These are phyloP conservation scores for Hedya salicella DNA, from an alignment of 2,888 invertebrate genomes.

Conservation along the genomic window DNA sequence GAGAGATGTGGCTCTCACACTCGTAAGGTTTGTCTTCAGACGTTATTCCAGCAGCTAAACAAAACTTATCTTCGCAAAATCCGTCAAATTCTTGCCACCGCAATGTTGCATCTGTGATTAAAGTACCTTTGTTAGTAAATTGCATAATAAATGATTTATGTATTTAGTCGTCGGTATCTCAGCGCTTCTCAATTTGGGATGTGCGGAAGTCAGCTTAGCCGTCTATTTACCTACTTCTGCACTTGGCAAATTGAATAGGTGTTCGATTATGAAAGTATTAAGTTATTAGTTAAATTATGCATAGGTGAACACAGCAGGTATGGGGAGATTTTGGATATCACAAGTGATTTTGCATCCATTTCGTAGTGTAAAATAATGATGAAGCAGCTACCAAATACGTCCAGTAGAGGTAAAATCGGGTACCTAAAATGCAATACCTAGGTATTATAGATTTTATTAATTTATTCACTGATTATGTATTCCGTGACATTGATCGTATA, in stretches of 20 bases:
- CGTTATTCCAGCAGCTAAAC: conserved; percentile 43
- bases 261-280: conserved; percentile 32
- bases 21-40: conserved; percentile 31
- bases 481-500: conserved; percentile 62
- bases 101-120: conserved; percentile 75
- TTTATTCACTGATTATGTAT: conserved; percentile 53
- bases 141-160: conserved; percentile 55
- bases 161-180: conserved; percentile 29
- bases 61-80: conserved; percentile 44
- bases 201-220: conserved; percentile 50
- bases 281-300: conserved; percentile 35
- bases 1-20: conserved; percentile 1
- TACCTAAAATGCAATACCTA: conserved; percentile 58
- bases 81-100: conserved; percentile 65
- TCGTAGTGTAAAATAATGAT: conserved; percentile 43
- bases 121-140: conserved; percentile 58
- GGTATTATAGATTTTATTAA: conserved; percentile 61
- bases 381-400: conserved; percentile 50
- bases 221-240: conserved; percentile 29
- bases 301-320: conserved; percentile 32
- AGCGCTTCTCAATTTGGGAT: conserved; percentile 61
- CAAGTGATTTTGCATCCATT: conserved; percentile 57
- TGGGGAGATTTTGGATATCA: conserved; percentile 44
- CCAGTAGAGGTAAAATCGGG: conserved; percentile 57
- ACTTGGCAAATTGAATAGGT: conserved; percentile 41